Percentiles rank a stretch among this genome's conserved stretches.
phyloP scores from a whole-genome alignment of 2,888 invertebrate genomes.

The Hermaeophaga mercurialis region DNA sequence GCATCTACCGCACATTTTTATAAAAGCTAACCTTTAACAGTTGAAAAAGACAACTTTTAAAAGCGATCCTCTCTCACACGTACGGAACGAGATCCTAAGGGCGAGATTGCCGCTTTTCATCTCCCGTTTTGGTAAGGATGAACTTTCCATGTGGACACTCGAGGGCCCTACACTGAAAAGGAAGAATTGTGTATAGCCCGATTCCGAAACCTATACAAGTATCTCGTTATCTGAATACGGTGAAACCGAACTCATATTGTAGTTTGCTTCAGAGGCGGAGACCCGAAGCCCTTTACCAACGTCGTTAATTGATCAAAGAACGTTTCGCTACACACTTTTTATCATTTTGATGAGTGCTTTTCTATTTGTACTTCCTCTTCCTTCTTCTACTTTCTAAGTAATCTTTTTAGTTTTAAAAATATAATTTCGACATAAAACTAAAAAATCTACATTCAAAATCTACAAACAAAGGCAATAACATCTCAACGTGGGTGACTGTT shows the following conservation, averaged over 20 bases:
- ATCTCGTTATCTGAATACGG: constrained; percentile 50
- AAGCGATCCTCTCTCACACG: neutral
- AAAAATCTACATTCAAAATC: too few relatives aligned
- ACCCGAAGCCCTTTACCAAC: neutral
- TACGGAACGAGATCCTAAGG: constrained; percentile 19
- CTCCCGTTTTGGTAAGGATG: constrained; percentile 40
- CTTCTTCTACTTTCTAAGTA: too few relatives aligned
- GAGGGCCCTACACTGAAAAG: constrained; percentile 45
- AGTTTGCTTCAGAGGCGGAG: constrained; percentile 23
- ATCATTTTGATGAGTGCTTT: too few relatives aligned
- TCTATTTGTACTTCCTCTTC: too few relatives aligned
- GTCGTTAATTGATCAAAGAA: too few relatives aligned
- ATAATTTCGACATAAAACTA: too few relatives aligned
- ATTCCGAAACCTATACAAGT: constrained; percentile 53
- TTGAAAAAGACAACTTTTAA: constrained; percentile 39
- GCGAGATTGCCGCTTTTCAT: constrained; percentile 26
- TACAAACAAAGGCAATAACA: too few relatives aligned
- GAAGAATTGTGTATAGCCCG: constrained; percentile 48
- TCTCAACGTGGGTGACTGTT: too few relatives aligned
- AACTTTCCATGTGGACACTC: constrained; percentile 46
- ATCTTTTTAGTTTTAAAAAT: too few relatives aligned
- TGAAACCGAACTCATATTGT: constrained; percentile 40
- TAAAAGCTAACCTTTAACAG: constrained; percentile 38
- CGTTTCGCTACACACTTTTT: too few relatives aligned
- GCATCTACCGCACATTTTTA: constrained; percentile 28